Evolutionary conservation across 2,797 vertebrate species (phyloP).

Genomic region (Mycteria americana): DNA sequence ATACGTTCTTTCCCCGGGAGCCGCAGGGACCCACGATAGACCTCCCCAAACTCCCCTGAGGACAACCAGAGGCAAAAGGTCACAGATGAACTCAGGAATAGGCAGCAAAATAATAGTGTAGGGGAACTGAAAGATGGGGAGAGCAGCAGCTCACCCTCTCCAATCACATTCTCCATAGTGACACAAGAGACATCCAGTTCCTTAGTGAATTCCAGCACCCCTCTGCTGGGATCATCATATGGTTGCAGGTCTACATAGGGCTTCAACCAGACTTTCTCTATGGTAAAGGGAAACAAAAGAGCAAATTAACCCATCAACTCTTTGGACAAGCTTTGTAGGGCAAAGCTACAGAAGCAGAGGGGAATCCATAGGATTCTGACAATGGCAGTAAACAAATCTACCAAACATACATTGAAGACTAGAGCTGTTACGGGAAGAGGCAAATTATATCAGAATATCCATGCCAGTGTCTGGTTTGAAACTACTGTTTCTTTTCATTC

Average conservation of each 20-base stretch:
- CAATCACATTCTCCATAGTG: constrained; percentile 75
- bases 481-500: not conserved
- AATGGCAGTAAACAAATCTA: not conserved
- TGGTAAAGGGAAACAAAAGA: not conserved
- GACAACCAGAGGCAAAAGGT: not conserved
- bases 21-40: constrained; percentile 74
- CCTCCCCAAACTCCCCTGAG: constrained; percentile 79
- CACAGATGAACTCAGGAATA: not conserved
- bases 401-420: not conserved
- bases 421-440: not conserved
- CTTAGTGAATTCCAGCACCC: constrained; percentile 76
- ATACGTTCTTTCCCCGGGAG: constrained; percentile 68
- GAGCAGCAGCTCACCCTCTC: constrained; percentile 69
- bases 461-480: not conserved
- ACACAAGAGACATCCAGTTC: constrained; percentile 71
- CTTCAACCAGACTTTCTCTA: constrained; percentile 79
- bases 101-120: not conserved
- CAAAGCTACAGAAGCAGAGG: not conserved
- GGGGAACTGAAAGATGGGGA: not conserved
- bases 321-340: not conserved
- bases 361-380: not conserved
- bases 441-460: not conserved
- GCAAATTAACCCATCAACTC: not conserved
- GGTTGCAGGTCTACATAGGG: constrained; percentile 79
- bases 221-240: constrained; percentile 77